phyloP scores from a whole-genome alignment of 1,140 invertebrate species.

The Cotesia chilonis region DNA sequence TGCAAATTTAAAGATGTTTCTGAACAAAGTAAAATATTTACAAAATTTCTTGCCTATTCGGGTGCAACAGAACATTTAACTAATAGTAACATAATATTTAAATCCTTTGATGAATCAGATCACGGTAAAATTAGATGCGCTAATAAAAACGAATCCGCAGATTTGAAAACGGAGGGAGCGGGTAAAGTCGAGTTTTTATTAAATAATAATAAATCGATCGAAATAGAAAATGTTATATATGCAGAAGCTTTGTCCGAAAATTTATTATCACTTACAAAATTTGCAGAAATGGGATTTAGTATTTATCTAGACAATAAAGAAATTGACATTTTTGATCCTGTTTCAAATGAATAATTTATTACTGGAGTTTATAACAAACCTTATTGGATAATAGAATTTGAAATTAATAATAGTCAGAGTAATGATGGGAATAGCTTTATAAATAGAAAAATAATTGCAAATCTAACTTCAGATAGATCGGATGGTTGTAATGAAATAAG shows the following conservation, averaged over 20 bases:
- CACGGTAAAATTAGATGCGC: conserved; percentile 32
- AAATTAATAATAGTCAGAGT: conserved; percentile 23
- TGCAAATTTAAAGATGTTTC: background rate
- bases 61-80: conserved; percentile 38
- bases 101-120: conserved; percentile 29
- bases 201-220: background rate
- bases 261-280: conserved; percentile 28
- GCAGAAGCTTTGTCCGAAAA: conserved; percentile 27
- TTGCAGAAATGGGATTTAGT: conserved; percentile 32
- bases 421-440: conserved; percentile 8
- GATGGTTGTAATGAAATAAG: background rate
- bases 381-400: conserved; percentile 36
- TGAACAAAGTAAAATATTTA: conserved; percentile 2
- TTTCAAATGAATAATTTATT: conserved; percentile 26
- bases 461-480: conserved; percentile 6
- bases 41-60: conserved; percentile 38
- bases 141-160: conserved; percentile 27
- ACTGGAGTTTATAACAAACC: conserved; percentile 34
- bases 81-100: conserved; percentile 37
- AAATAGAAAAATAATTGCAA: conserved; percentile 15
- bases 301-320: conserved; percentile 27
- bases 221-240: conserved; percentile 31
- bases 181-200: background rate
- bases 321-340: conserved; percentile 26
- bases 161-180: conserved; percentile 28